Percentiles rank a stretch among this genome's conserved stretches.
These are phyloP conservation scores for Magallana angulata DNA, from an alignment of 1,140 invertebrate genomes.

Conservation along the genomic window DNA sequence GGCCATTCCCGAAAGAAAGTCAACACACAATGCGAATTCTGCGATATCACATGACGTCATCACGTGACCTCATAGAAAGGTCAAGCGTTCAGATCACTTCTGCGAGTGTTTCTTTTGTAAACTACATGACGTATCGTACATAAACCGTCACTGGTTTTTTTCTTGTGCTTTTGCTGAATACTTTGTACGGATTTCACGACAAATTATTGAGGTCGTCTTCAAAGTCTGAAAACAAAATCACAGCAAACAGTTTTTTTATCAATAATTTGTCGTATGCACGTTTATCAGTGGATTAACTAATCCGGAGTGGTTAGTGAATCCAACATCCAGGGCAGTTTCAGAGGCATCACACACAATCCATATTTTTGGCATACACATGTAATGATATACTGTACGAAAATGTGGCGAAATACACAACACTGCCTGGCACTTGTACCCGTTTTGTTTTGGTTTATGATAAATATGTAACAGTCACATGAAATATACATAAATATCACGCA, in stretches of 20 bases:
- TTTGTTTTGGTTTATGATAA: conserved; percentile 26
- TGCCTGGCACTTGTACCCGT: conserved; percentile 33
- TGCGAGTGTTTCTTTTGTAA: neutral
- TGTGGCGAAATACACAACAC: conserved; percentile 10
- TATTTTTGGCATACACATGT: neutral
- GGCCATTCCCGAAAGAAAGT: conserved; percentile 17
- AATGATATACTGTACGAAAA: neutral
- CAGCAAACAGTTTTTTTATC: conserved; percentile 11
- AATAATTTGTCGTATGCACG: conserved; percentile 8
- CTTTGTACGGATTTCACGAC: conserved; percentile 8
- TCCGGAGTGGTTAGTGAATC: conserved; percentile 6
- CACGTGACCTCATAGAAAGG: neutral
- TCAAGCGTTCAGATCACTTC: neutral
- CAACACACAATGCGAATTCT: conserved; percentile 10
- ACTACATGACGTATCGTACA: neutral
- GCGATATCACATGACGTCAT: neutral
- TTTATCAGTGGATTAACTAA: neutral
- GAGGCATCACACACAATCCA: conserved; percentile 21
- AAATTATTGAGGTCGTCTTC: conserved; percentile 31
- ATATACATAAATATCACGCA: conserved; percentile 56
- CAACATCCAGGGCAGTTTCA: neutral
- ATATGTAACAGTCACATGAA: neutral
- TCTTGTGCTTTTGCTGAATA: neutral
- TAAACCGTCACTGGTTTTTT: neutral
- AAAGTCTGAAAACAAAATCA: conserved; percentile 17